Evolutionary conservation across 2,113 vertebrate species (phyloP).

Genomic region (Podocnemis expansa): DNA sequence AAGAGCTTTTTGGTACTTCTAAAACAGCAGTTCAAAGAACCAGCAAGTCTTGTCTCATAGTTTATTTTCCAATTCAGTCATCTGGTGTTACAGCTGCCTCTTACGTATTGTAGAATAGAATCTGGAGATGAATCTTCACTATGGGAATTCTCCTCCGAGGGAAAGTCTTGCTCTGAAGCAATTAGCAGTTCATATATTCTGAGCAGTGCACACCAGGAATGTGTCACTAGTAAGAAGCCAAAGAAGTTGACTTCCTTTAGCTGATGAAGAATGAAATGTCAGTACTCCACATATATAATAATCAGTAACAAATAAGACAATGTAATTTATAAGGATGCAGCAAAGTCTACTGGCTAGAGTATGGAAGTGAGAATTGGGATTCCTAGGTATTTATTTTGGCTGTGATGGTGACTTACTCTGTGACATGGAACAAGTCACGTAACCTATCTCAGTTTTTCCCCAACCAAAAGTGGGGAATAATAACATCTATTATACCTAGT

Average conservation of each 20-base stretch:
- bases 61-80: conserved; percentile 57
- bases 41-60: conserved; percentile 11
- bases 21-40: conserved; percentile 36
- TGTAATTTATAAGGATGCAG: neutral
- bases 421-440: neutral
- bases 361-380: neutral
- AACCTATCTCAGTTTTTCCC: conserved; percentile 23
- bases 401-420: neutral
- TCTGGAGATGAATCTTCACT: conserved; percentile 14
- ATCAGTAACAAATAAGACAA: neutral
- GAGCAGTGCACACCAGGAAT: conserved; percentile 5
- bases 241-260: neutral
- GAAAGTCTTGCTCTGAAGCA: conserved; percentile 16
- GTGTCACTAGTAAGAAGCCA: neutral
- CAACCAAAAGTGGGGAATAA: neutral
- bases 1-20: conserved; percentile 44
- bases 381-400: neutral
- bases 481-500: conserved; percentile 10
- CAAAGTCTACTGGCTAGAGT: neutral
- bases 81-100: conserved; percentile 66
- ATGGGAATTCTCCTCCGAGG: conserved; percentile 60
- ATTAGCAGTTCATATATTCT: conserved; percentile 46
- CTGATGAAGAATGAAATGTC: accelerated
- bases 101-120: neutral
- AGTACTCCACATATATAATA: neutral